Evolutionary conservation across 1,140 invertebrate species (phyloP).

Genomic region (Drosophila guanche): DNA sequence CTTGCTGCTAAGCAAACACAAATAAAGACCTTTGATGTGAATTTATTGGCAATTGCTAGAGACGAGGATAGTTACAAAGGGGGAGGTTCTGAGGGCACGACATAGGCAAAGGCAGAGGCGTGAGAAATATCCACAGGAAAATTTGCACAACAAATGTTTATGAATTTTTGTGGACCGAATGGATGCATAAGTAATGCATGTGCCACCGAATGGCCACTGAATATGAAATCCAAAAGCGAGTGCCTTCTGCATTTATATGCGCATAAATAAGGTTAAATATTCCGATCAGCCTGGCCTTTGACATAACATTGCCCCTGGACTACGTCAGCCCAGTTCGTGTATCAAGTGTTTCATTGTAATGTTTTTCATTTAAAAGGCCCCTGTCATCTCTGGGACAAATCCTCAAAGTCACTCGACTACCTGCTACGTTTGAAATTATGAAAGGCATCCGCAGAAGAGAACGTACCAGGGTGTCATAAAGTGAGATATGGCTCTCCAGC

Average conservation of each 20-base stretch:
- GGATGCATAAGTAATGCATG: conserved; percentile 72
- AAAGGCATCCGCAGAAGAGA: conserved; percentile 43
- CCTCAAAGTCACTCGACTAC: conserved; percentile 62
- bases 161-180: conserved; percentile 61
- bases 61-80: conserved; percentile 30
- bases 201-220: conserved; percentile 50
- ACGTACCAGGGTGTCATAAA: conserved; percentile 66
- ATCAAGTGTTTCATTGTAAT: conserved; percentile 43
- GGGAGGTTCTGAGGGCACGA: not conserved
- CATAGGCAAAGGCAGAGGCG: conserved; percentile 31
- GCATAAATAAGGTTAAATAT: conserved; percentile 61
- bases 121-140: conserved; percentile 63
- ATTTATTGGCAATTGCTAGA: conserved; percentile 73
- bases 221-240: conserved; percentile 40
- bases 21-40: conserved; percentile 82
- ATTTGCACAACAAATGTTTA: conserved; percentile 82
- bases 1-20: conserved; percentile 76
- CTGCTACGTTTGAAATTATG: conserved; percentile 67
- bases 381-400: conserved; percentile 23
- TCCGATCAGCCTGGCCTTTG: conserved; percentile 13
- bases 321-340: not conserved
- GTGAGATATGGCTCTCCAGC: conserved; percentile 63
- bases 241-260: conserved; percentile 59
- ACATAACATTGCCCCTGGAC: conserved; percentile 21
- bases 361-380: conserved; percentile 52